These are phyloP conservation scores for Drosophila lini DNA, from an alignment of 1,140 invertebrate genomes.

Conservation along the genomic window DNA sequence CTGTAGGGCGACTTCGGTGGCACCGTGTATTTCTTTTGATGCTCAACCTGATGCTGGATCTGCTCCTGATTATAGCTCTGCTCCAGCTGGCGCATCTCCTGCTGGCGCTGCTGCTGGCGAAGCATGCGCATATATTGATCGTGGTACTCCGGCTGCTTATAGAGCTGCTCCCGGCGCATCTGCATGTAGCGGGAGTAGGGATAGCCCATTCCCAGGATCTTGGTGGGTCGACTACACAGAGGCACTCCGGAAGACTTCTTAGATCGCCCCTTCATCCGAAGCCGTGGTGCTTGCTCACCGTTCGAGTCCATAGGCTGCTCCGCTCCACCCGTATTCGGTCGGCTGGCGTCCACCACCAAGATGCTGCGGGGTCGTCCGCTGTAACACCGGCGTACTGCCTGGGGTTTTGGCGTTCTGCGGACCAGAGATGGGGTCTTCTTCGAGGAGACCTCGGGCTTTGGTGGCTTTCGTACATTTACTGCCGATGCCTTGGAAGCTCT, in stretches of 20 bases:
- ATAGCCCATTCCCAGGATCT: constrained; percentile 17
- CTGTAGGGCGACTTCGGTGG: constrained; percentile 20
- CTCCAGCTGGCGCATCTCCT: constrained; percentile 13
- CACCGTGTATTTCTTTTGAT: constrained; percentile 17
- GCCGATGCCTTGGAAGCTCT: neutral
- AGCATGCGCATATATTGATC: constrained; percentile 33
- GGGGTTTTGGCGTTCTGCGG: neutral
- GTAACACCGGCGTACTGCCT: neutral
- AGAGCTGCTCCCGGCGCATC: constrained; percentile 36
- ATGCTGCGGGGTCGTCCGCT: neutral
- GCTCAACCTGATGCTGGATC: neutral
- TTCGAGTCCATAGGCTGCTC: neutral
- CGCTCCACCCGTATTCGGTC: neutral
- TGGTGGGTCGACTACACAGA: constrained; percentile 37
- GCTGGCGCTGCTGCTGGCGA: constrained; percentile 7
- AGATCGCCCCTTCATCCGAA: too few species aligned
- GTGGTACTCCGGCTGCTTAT: constrained; percentile 14
- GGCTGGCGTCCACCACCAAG: constrained; percentile 23
- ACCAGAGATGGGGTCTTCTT: neutral
- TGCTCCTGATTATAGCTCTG: neutral
- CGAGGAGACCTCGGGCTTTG: neutral
- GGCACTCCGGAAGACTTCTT: constrained; percentile 34
- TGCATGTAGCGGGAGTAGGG: constrained; percentile 12
- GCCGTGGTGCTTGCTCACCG: neutral
- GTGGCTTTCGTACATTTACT: neutral